Percentiles rank a stretch among this genome's conserved stretches.
phyloP scores from a whole-genome alignment of 2,888 invertebrate species.

The Tupiocoris notatus region DNA sequence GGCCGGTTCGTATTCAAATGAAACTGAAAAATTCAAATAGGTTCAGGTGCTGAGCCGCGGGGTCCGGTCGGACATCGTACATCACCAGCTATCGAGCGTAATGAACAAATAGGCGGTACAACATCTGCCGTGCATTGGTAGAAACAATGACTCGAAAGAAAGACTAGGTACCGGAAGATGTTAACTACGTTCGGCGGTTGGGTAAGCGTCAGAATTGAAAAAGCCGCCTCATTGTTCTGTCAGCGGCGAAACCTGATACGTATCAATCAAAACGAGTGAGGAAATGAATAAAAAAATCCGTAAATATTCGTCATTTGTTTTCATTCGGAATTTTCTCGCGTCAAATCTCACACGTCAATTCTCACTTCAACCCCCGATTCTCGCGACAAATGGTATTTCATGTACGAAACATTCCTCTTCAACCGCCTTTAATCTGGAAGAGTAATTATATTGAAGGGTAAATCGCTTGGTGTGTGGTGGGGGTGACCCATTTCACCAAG shows the following conservation, averaged over 20 bases:
- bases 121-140: not conserved
- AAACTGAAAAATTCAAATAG: not conserved
- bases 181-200: not conserved
- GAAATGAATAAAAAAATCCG: too few species aligned
- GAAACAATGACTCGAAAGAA: not conserved
- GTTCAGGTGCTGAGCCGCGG: constrained; percentile 7
- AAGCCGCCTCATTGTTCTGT: not conserved
- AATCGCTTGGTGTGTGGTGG: not conserved
- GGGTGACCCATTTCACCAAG: not conserved
- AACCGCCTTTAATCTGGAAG: too few species aligned
- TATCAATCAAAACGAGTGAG: not conserved
- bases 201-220: not conserved
- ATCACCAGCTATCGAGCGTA: constrained; percentile 5
- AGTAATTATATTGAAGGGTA: not conserved
- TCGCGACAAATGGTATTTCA: too few species aligned
- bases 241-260: not conserved
- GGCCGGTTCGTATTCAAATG: not conserved
- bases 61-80: constrained; percentile 2
- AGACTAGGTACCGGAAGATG: not conserved
- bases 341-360: too few species aligned
- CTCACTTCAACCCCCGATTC: too few species aligned
- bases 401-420: too few species aligned
- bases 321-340: too few species aligned
- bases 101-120: constrained; percentile 19
- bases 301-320: too few species aligned